Evolutionary conservation across 2,797 vertebrate genomes (phyloP), one percentile per base, ranked within the genome.

Genomic region (Aythya fuligula): DNA sequence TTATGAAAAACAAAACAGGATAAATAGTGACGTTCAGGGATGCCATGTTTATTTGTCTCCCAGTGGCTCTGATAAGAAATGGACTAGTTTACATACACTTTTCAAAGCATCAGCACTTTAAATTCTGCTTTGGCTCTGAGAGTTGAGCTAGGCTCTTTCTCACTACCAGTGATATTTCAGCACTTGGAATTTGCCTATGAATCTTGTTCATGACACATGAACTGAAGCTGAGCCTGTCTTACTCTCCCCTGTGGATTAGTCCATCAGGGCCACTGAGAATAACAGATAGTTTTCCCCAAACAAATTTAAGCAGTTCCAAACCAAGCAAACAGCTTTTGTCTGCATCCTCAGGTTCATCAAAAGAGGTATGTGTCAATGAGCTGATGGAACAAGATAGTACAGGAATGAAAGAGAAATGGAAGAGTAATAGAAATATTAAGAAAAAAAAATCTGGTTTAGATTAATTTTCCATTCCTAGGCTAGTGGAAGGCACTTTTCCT

Each of bases 1-100:
- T 89, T 62, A 83, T 18, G 30, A 77, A 93, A 93, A 96, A 1
- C 64, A 87, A 82, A 94, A 34, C 78, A 71, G 5, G 10, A 93
- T 95, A 96, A 95, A 85, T 80, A 94, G 89, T 41, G 90, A 94
- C 1, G 5, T 91, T 87, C 86, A 85, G 86, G 93, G 94, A 92
- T 95, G 93, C 87, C n/a, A 18, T 66, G 60, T 94, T 95, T 96
- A 92, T 94, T 94, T 96, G 88, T 89, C 54, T 95, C 75, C 81
- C 92, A 89, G 72, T 92, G 93, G 91, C 66, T 91, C 83, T 78
- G 88, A 87, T 92, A 92, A 92, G 88, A 87, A 91, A 84, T 49
- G 24, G 87, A 61, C 69, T 89, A 72, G 81, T 83, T 82, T 94
- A 79, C 69, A 61, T 80, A 24, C 13, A 32, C 47, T 49, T 89